phyloP scores from a whole-genome alignment of 2,797 vertebrate species.

The Eurystomus glaucurus region DNA sequence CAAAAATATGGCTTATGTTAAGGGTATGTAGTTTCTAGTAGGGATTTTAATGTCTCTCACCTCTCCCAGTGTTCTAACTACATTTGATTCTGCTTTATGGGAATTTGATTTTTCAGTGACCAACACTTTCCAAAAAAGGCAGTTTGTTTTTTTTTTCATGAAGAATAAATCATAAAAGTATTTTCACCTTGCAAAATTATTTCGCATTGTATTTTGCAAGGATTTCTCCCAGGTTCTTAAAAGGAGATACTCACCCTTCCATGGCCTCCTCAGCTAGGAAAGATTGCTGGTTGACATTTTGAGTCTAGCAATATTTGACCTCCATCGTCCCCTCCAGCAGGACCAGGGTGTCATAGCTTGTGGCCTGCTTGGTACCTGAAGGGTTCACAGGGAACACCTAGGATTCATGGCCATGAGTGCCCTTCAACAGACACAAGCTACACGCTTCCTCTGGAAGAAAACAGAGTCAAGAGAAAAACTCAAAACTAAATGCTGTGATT shows the following conservation, averaged over 20 bases:
- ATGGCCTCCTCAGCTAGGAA: background rate
- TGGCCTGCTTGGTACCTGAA: background rate
- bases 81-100: background rate
- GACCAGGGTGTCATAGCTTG: accelerated
- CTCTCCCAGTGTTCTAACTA: background rate
- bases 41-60: background rate
- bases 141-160: background rate
- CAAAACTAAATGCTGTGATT: background rate
- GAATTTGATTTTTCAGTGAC: background rate
- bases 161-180: background rate
- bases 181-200: background rate
- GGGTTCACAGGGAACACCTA: accelerated
- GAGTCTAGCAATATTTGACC: too few species aligned
- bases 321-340: background rate
- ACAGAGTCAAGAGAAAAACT: background rate
- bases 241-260: background rate
- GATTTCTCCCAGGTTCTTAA: too few species aligned
- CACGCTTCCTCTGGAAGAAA: background rate
- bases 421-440: accelerated
- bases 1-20: background rate
- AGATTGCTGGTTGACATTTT: too few species aligned
- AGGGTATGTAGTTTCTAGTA: background rate
- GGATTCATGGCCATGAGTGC: accelerated
- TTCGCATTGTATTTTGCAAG: background rate
- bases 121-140: background rate